These are phyloP conservation scores for Tricholaema leucomelas DNA, from an alignment of 2,113 vertebrate genomes.

Conservation along the genomic window DNA sequence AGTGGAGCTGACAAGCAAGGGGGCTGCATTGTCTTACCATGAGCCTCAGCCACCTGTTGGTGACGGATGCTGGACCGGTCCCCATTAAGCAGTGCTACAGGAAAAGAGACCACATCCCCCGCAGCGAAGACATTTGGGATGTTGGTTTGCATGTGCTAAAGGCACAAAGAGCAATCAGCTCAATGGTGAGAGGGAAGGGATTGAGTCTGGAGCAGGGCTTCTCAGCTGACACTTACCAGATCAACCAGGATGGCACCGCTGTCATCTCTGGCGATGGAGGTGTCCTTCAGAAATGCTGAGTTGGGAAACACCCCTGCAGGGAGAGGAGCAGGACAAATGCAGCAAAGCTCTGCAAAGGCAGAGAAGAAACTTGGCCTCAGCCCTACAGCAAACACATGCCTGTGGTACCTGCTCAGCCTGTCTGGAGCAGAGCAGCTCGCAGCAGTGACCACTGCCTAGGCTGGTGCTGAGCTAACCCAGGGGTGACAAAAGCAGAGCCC, in stretches of 20 bases:
- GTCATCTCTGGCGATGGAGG: conserved; percentile 71
- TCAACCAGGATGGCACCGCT: conserved; percentile 80
- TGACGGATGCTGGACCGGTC: conserved; percentile 78
- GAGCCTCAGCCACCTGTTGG: conserved; percentile 88
- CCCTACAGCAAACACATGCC: neutral
- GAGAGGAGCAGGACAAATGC: neutral
- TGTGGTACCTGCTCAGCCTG: neutral
- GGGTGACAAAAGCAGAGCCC: neutral
- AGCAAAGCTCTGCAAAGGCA: neutral
- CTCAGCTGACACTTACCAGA: conserved; percentile 72
- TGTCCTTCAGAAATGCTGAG: conserved; percentile 79
- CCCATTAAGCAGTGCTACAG: conserved; percentile 72
- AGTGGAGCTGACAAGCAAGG: neutral
- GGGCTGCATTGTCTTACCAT: conserved; percentile 68
- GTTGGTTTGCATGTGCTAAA: conserved; percentile 85
- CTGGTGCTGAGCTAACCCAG: neutral
- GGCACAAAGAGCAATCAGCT: neutral
- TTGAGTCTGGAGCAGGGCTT: rapidly evolving
- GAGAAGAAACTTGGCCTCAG: neutral
- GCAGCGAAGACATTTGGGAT: conserved; percentile 79
- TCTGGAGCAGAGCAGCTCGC: neutral
- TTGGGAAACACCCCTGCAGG: conserved; percentile 79
- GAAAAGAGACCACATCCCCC: conserved; percentile 86
- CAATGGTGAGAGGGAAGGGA: rapidly evolving
- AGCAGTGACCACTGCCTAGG: neutral